A percentile compares a stretch with the other conserved stretches of the same genome.
Evolutionary conservation across 2,113 vertebrate species (phyloP).

Genomic region (Tamias sibiricus): DNA sequence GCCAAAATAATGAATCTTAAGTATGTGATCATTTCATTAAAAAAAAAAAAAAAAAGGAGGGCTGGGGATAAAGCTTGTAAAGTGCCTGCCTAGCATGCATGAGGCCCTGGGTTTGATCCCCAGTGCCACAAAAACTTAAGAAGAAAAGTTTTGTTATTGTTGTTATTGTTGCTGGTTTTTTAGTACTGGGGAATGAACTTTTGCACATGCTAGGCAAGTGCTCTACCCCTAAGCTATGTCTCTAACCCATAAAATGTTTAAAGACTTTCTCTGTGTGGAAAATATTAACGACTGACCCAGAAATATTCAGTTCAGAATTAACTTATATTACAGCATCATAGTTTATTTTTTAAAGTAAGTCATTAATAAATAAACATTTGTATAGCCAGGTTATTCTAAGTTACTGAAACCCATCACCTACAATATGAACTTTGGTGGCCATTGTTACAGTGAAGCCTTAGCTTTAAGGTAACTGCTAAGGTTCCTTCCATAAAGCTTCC

Average conservation of each 20-base stretch:
- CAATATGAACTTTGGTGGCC: background rate
- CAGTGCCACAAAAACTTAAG: too few relatives aligned
- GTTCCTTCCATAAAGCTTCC: background rate
- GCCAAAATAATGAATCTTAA: conserved; percentile 49
- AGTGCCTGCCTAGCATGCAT: too few relatives aligned
- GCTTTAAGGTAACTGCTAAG: background rate
- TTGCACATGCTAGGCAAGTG: too few relatives aligned
- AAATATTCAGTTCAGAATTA: conserved; percentile 58
- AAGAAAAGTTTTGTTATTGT: too few relatives aligned
- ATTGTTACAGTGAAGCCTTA: background rate
- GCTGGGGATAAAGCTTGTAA: too few relatives aligned
- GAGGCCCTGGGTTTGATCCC: too few relatives aligned
- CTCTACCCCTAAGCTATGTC: too few relatives aligned
- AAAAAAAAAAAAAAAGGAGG: conserved; percentile 53
- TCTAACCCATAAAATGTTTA: conserved; percentile 2
- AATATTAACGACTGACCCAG: conserved; percentile 25
- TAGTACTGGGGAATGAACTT: too few relatives aligned
- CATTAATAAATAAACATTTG: conserved; percentile 10
- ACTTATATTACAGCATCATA: conserved; percentile 39
- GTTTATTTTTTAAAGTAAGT: conserved; percentile 52
- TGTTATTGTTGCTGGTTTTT: too few relatives aligned
- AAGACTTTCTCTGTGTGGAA: conserved; percentile 35
- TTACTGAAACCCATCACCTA: background rate
- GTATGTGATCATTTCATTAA: conserved; percentile 49
- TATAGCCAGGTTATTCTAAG: background rate